Base-by-base conservation (phyloP, 2,113 vertebrate genomes). In the Motacilla alba region DNA sequence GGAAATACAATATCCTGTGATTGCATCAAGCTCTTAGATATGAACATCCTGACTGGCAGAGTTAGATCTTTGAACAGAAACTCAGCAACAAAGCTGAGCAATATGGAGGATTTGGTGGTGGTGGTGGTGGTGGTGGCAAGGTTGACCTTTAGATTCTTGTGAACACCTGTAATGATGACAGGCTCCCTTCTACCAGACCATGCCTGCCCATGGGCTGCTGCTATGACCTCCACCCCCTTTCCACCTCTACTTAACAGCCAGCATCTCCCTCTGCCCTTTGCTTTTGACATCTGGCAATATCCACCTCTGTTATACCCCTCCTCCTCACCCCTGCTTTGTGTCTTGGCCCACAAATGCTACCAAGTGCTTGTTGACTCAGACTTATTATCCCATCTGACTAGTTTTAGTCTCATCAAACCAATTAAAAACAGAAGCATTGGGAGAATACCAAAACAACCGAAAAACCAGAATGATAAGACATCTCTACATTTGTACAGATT, bases 161-260 rank as follows among this genome's bases (percentile, higher is more conserved):
- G 5, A 69, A 33, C 27, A 59, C 8, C 5, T 24, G 47, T 60
- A 28, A 52, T 26, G 39, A 47, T 15, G 28, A 43, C 50, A 73
- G 27, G 12, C 8, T 81, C 39, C 50, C 44, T 80, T 63, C 76
- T 56, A n/a, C 9, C 47, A 82, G 49, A 70, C 24, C 11, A 20
- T 23, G 55, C 28, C 37, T 68, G 56, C 5, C 6, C n/a, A 39
- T 1, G 4, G 27, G 37, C 27, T 74, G 46, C 85, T 86, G 30
- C 41, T 18, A 6, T 1, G 0, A 59, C 15, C 33, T 81, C 10
- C 56, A 33, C 5, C 5, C 37, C 31, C 11, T 35, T 77, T 52
- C n/a, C 50, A 58, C 24, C 26, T 31, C 56, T 80, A 12, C 23
- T 62, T 37, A 33, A 33, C 0, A 0, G n/a, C 4, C 46, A 31